A percentile compares a stretch with the other conserved stretches of the same genome.
These are phyloP conservation scores for Drosophila funebris DNA, from an alignment of 1,140 invertebrate species.

Conservation along the genomic window DNA sequence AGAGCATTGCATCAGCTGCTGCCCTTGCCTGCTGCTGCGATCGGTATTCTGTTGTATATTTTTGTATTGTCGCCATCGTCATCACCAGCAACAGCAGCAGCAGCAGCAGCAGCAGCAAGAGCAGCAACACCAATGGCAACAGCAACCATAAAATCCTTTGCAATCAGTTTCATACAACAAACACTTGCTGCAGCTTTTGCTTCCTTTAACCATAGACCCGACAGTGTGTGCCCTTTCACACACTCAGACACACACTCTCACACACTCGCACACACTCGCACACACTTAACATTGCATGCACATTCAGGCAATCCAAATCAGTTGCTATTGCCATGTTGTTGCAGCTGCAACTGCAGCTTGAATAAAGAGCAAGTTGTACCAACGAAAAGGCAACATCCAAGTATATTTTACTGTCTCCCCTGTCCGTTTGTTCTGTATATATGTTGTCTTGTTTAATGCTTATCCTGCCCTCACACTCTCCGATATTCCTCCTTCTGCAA, in stretches of 20 bases:
- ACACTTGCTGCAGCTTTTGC: constrained; percentile 57
- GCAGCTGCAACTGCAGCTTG: constrained; percentile 9
- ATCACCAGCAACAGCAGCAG: constrained; percentile 26
- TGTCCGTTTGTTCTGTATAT: constrained; percentile 8
- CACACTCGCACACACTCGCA: neutral
- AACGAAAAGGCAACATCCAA: constrained; percentile 39
- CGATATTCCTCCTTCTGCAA: constrained; percentile 11
- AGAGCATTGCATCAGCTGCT: constrained; percentile 61
- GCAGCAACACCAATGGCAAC: constrained; percentile 5
- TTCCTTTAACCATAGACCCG: constrained; percentile 16
- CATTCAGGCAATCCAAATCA: constrained; percentile 25
- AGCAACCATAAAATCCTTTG: constrained; percentile 70
- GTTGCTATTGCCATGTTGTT: constrained; percentile 30
- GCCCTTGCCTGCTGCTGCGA: constrained; percentile 44
- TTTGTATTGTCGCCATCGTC: constrained; percentile 49
- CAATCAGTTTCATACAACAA: constrained; percentile 80
- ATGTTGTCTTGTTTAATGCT: constrained; percentile 25
- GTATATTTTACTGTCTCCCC: constrained; percentile 42
- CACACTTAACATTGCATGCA: constrained; percentile 5
- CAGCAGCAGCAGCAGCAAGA: constrained; percentile 5
- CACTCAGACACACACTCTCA: constrained; percentile 16
- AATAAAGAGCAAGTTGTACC: constrained; percentile 23
- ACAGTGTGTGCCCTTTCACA: constrained; percentile 18
- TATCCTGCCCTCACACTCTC: constrained; percentile 11
- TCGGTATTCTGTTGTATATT: constrained; percentile 54